These are phyloP conservation scores for Odontomachus brunneus DNA, from an alignment of 1,140 invertebrate species.

Conservation along the genomic window DNA sequence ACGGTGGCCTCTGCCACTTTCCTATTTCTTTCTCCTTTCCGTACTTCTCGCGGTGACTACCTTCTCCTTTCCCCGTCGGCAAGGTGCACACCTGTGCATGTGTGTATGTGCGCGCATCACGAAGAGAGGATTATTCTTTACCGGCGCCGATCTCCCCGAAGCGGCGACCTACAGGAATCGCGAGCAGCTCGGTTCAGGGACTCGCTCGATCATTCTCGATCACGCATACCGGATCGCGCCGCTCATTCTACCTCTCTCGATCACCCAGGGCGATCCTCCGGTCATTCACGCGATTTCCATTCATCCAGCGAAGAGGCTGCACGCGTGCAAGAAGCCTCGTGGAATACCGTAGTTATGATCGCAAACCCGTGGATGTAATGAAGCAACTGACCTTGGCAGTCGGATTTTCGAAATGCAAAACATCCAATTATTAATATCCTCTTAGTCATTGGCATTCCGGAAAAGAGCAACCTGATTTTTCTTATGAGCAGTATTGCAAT, in stretches of 20 bases:
- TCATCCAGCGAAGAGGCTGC: constrained; percentile 67
- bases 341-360: constrained; percentile 23
- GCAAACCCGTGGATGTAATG: background rate
- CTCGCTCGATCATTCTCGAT: constrained; percentile 70
- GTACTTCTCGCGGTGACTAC: constrained; percentile 33
- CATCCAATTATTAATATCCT: no score
- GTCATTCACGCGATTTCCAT: constrained; percentile 81
- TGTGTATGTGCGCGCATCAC: constrained; percentile 43
- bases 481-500: no score
- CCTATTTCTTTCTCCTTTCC: constrained; percentile 60
- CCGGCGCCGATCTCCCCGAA: constrained; percentile 48
- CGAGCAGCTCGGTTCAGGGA: constrained; percentile 44
- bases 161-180: constrained; percentile 35
- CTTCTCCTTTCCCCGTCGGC: no score
- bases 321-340: background rate
- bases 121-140: constrained; percentile 53
- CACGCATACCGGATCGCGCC: constrained; percentile 64
- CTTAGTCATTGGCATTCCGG: no score
- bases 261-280: constrained; percentile 61
- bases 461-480: no score
- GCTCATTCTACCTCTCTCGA: constrained; percentile 64
- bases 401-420: no score
- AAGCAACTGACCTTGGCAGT: background rate
- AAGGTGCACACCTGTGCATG: background rate
- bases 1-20: constrained; percentile 78